Evolutionary conservation across 1,140 invertebrate genomes (phyloP), one percentile per base, ranked within the genome.

Genomic region (Papilio glaucus): DNA sequence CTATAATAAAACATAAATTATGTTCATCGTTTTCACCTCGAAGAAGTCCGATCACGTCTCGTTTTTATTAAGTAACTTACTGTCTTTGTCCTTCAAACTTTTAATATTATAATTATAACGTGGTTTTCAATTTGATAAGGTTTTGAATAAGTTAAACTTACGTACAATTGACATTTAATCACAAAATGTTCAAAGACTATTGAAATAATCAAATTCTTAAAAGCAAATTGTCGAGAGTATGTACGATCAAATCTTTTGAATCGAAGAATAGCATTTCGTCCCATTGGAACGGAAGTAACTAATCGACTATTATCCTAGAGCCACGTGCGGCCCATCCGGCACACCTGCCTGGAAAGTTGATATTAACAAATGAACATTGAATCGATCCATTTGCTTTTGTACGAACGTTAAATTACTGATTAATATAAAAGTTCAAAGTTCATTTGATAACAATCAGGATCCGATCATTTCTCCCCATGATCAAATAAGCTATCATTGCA

Each of bases 301-400:
- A 62, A 70, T 77, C 61, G 26, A 39, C 33, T 60, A 77, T 76
- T 78, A 77, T 77, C 74, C 29, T n/a, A 39, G 61, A 37, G 77
- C 84, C 65, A 68, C 65, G 65, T 68, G 81, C 83, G 80, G 77
- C 81, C 77, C 79, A 79, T 86, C 85, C 85, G 85, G 81, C 81
- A 83, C 85, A 86, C 85, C 85, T 86, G 85, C 77, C 75, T 83
- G 72, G 77, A 74, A 79, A 77, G 70, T 74, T 62, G 49, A 49
- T 72, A 67, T 60, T 80, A 75, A 80, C 62, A 80, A 77, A 60
- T 29, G 10, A 60, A 33, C 13, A 18, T 6, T n/a, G 29, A 29
- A 77, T 77, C 70, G 60, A 72, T 71, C 18, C 71, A 62, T 38
- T 75, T 49, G 45, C n/a, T 21, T 49, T 49, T 49, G 45, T 49